phyloP scores from a whole-genome alignment of 2,113 vertebrate genomes.

The Leptosomus discolor region DNA sequence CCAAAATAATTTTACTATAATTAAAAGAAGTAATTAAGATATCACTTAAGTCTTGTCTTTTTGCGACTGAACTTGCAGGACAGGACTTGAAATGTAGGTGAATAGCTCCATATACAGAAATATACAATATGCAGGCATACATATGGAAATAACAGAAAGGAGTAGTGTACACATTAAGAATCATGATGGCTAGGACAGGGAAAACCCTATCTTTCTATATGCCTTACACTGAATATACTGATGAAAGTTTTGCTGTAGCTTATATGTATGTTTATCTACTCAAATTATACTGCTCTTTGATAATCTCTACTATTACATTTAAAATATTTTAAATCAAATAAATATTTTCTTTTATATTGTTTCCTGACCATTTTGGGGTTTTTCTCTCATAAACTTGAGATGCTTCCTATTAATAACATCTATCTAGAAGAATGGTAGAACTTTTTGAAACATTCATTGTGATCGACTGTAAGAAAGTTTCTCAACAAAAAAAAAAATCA shows the following conservation, averaged over 20 bases:
- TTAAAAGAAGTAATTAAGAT: background rate
- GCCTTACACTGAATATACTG: accelerated
- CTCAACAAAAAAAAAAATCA: background rate
- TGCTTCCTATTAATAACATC: background rate
- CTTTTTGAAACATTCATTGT: background rate
- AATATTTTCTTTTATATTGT: no score
- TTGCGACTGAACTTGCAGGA: background rate
- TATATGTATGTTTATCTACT: background rate
- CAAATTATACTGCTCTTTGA: background rate
- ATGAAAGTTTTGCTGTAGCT: background rate
- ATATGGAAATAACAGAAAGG: background rate
- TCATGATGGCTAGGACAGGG: accelerated
- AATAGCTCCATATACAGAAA: background rate
- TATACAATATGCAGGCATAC: background rate
- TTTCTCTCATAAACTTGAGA: background rate
- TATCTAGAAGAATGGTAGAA: background rate
- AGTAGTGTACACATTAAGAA: background rate
- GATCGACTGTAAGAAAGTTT: background rate
- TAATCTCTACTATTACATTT: background rate
- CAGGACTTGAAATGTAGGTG: background rate
- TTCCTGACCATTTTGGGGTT: background rate
- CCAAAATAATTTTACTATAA: background rate
- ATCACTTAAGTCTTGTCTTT: background rate
- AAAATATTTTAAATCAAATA: background rate
- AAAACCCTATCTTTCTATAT: background rate